Base-by-base conservation (phyloP, 2,888 invertebrate genomes). In the Leucoma salicis region DNA sequence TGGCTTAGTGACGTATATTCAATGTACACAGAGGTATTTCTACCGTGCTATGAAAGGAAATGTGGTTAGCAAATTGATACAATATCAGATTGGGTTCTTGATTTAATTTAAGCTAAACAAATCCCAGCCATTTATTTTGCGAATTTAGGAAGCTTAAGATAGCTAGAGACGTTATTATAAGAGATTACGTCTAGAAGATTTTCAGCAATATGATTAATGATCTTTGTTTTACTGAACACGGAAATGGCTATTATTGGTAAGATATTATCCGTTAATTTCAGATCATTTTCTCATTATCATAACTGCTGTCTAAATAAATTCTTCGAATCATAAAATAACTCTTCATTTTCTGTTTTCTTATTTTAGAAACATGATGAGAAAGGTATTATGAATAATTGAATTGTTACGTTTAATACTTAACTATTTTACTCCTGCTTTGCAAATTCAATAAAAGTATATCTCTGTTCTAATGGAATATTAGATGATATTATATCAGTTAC, bases 121-220 rank as follows among this genome's bases (percentile, higher is more conserved):
- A 77, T 67, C 57, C 56, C 64, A 66, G 54, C 58, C 53, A 70
- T 68, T 72, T 68, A 57, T 53, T 55, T 52, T 56, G 57, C 63
- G 53, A 58, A 57, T 63, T 63, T 58, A 42, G 39, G 54, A 61
- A 58, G 60, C 56, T 59, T 56, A 60, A 69, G 65, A 57, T 63
- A 64, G 63, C 63, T 67, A 63, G 60, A 62, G 53, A 47, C 59
- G 67, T 72, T 70, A 74, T 76, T 73, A 74, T 64, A 62, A 68
- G 67, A 68, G 68, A 74, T 75, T 76, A 71, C 56, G 62, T 62
- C 59, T 63, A 46, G 46, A 60, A 63, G 61, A 60, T 56, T 59
- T 58, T 53, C 62, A 49, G 46, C 49, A 43, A 46, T 36, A 63
- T 67, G 70, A 68, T 66, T 68, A 67, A 73, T 61, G 63, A 54